phyloP scores from a whole-genome alignment of 2,113 vertebrate species.

The Melanerpes formicivorus region DNA sequence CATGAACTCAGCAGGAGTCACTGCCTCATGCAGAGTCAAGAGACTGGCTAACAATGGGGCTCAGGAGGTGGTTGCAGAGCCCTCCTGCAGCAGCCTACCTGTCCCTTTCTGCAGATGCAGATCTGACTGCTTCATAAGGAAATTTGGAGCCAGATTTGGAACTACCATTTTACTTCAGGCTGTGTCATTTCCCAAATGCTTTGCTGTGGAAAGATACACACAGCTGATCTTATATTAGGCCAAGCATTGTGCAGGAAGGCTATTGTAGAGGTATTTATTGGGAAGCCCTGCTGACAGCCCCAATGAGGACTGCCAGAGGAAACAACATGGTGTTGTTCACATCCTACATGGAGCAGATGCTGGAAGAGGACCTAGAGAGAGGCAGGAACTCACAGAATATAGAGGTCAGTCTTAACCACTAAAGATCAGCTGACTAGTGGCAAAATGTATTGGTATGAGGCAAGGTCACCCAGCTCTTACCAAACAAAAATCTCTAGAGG shows the following conservation, averaged over 20 bases:
- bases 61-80: background rate
- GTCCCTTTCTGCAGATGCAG: background rate
- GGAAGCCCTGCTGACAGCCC: background rate
- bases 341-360: background rate
- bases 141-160: background rate
- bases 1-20: background rate
- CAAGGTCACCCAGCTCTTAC: background rate
- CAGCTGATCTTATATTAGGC: background rate
- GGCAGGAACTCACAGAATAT: background rate
- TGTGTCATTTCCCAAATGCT: background rate
- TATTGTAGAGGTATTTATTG: background rate
- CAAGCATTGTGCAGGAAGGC: background rate
- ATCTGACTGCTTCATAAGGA: background rate
- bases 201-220: background rate
- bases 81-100: background rate
- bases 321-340: background rate
- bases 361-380: background rate
- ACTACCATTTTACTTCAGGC: background rate
- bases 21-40: background rate
- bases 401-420: background rate
- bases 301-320: background rate
- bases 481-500: constrained; percentile 20
- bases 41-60: background rate
- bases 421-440: constrained; percentile 24
- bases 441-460: background rate